Evolutionary conservation across 2,888 invertebrate species (phyloP), one percentile per base, ranked within the genome.

Genomic region (Rhopalosiphum nymphaeae): DNA sequence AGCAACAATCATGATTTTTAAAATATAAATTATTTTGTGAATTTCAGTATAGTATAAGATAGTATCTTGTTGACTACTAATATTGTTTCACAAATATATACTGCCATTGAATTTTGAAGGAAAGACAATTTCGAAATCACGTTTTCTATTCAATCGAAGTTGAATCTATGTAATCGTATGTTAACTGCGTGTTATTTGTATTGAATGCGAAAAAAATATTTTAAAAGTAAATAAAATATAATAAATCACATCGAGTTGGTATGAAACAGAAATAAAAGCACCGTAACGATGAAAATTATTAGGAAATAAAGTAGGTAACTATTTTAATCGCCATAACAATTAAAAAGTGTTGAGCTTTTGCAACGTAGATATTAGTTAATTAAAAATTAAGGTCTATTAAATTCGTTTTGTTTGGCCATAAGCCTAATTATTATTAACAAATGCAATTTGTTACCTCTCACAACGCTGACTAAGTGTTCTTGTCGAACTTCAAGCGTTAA

Each of bases 341-440:
- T n/a, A n/a, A 67, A 67, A 21, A 29, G n/a, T 16, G 21, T 49
- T 21, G 9, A 87, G 49, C 21, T n/a, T 88, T 10, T n/a, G 49
- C 36, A 7, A 36, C 16, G 53, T 11, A 26, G 88, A 88, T 25
- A 36, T 53, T 56, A 53, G 25, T 56, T 26, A 36, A 56, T 88
- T 56, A 53, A 56, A 88, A 56, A n/a, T 26, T 10, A 25, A 53
- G 11, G 21, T 88, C 53, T 53, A 53, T 88, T 36, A 53, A 53
- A 88, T 29, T 49, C 36, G 53, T 88, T 56, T 88, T 53, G 88
- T 56, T 88, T 53, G 25, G 49, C 49, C n/a, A n/a, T 87, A 9
- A 49, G 46, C 49, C 87, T 88, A 88, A 88, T n/a, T 88, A 88
- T 53, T 88, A 88, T 36, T 25, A 42, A 91, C 87, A 42, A 91